Percentiles rank a stretch among this genome's conserved stretches.
These are phyloP conservation scores for Biston stratarius DNA, from an alignment of 2,888 invertebrate species.

Conservation along the genomic window DNA sequence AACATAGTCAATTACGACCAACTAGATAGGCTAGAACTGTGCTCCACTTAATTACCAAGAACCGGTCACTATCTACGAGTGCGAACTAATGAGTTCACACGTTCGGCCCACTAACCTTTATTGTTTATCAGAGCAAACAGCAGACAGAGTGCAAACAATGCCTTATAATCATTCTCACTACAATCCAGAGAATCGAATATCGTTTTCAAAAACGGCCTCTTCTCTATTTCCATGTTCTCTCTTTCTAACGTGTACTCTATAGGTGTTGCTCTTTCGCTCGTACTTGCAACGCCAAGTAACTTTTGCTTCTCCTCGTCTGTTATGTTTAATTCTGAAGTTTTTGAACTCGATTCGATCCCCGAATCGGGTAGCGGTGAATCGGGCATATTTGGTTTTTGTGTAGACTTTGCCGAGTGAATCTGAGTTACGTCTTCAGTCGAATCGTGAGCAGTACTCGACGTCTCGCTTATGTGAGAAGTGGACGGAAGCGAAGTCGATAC, in stretches of 20 bases:
- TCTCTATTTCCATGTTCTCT: slow-evolving; percentile 80
- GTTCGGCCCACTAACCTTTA: slow-evolving; percentile 89
- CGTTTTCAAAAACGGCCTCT: slow-evolving; percentile 95
- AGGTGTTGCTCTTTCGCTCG: slow-evolving; percentile 57
- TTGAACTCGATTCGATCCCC: slow-evolving; percentile 74
- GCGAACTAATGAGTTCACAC: slow-evolving; percentile 34
- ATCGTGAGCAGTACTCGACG: slow-evolving; percentile 79
- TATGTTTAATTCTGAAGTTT: slow-evolving; percentile 87
- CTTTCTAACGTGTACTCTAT: slow-evolving; percentile 70
- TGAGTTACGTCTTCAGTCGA: slow-evolving; percentile 82
- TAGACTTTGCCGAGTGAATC: slow-evolving; percentile 57
- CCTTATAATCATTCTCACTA: slow-evolving; percentile 97
- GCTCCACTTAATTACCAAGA: slow-evolving; percentile 1
- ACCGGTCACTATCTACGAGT: slow-evolving; percentile 18
- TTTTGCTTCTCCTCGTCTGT: slow-evolving; percentile 97
- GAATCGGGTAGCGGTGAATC: slow-evolving; percentile 82
- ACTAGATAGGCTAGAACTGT: background rate
- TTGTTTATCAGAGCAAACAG: slow-evolving; percentile 97
- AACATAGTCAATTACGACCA: background rate
- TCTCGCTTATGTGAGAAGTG: slow-evolving; percentile 83
- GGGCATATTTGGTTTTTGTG: slow-evolving; percentile 74
- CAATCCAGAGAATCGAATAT: slow-evolving; percentile 95
- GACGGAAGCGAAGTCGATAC: slow-evolving; percentile 82
- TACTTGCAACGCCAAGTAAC: slow-evolving; percentile 62
- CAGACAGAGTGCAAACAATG: slow-evolving; percentile 95